phyloP scores from a whole-genome alignment of 2,113 vertebrate species.

The Cryptoleucopteryx plumbea region DNA sequence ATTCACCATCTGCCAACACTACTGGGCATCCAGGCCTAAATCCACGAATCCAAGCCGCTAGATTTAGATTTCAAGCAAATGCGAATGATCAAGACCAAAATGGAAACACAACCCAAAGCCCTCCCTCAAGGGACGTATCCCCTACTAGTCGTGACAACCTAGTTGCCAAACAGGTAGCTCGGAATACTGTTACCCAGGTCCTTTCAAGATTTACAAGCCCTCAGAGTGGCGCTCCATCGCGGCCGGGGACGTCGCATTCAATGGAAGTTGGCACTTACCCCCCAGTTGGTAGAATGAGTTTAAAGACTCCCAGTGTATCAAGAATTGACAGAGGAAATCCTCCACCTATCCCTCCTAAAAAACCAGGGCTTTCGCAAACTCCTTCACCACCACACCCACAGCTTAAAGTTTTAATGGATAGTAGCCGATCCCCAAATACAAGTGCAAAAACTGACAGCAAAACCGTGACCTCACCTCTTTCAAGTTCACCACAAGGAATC shows the following conservation, averaged over 20 bases:
- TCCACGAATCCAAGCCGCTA: slow-evolving; percentile 91
- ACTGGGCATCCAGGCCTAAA: slow-evolving; percentile 82
- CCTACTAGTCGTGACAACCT: slow-evolving; percentile 93
- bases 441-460: slow-evolving; percentile 82
- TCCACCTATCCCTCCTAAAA: slow-evolving; percentile 98
- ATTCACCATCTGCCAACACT: slow-evolving; percentile 72
- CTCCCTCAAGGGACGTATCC: slow-evolving; percentile 89
- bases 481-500: slow-evolving; percentile 78
- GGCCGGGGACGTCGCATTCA: slow-evolving; percentile 69
- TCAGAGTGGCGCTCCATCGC: slow-evolving; percentile 68
- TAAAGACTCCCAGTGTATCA: slow-evolving; percentile 87
- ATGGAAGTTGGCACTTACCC: slow-evolving; percentile 78
- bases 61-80: slow-evolving; percentile 91
- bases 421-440: slow-evolving; percentile 79
- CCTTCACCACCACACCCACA: slow-evolving; percentile 92
- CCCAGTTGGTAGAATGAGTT: slow-evolving; percentile 69
- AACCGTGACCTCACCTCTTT: slow-evolving; percentile 74
- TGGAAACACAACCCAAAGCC: slow-evolving; percentile 87
- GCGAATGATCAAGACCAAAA: slow-evolving; percentile 94
- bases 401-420: slow-evolving; percentile 87
- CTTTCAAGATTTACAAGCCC: slow-evolving; percentile 94
- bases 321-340: slow-evolving; percentile 96
- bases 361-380: slow-evolving; percentile 96
- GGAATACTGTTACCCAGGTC: slow-evolving; percentile 95
- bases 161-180: slow-evolving; percentile 91